These are phyloP conservation scores for Agriotes lineatus DNA, from an alignment of 2,888 invertebrate species.

Conservation along the genomic window DNA sequence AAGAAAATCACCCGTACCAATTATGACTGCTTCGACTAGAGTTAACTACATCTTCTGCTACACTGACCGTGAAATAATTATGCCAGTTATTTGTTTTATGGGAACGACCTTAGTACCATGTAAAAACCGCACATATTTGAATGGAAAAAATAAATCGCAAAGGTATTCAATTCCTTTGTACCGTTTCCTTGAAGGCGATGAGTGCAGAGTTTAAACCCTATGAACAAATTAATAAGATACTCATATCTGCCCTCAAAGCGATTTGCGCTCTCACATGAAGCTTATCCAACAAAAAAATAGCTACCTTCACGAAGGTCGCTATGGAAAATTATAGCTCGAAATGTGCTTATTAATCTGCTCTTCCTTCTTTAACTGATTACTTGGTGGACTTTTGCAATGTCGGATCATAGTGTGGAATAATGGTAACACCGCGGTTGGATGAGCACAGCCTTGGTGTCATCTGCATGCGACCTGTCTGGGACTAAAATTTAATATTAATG, in stretches of 20 bases:
- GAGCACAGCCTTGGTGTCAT: conserved; percentile 35
- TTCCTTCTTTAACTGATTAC: conserved; percentile 15
- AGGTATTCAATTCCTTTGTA: too few species aligned
- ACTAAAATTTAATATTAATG: conserved; percentile 6
- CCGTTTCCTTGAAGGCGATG: too few species aligned
- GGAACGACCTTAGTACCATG: not conserved
- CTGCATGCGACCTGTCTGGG: not conserved
- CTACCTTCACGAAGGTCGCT: not conserved
- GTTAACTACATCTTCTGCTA: not conserved
- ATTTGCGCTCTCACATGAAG: too few species aligned
- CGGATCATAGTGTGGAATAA: conserved; percentile 17
- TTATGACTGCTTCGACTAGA: not conserved
- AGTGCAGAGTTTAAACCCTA: too few species aligned
- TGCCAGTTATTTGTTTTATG: not conserved
- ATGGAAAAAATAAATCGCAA: too few species aligned
- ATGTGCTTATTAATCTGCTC: not conserved
- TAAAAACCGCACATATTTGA: not conserved
- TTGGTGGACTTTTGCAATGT: not conserved
- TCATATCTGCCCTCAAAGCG: too few species aligned
- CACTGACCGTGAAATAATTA: conserved; percentile 11
- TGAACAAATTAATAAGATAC: too few species aligned
- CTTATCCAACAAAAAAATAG: too few species aligned
- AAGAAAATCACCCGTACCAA: not conserved
- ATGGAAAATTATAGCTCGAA: conserved; percentile 4
- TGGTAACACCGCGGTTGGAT: conserved; percentile 32